phyloP scores from a whole-genome alignment of 2,113 vertebrate species.

The Lipophrys pholis region DNA sequence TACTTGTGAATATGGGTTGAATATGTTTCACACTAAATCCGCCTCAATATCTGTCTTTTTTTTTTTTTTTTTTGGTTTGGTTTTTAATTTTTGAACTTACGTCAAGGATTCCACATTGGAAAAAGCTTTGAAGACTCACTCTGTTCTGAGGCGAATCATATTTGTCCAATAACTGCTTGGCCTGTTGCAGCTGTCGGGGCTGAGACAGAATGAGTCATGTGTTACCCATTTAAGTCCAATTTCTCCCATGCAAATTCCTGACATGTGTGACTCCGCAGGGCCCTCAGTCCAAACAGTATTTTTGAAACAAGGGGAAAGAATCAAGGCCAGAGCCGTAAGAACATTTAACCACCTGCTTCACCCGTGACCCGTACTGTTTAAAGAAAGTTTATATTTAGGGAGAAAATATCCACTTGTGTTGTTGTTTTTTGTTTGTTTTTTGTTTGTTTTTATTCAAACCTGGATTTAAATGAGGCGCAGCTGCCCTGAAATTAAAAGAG shows the following conservation, averaged over 20 bases:
- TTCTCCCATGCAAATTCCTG: slow-evolving; percentile 77
- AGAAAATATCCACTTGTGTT: slow-evolving; percentile 39
- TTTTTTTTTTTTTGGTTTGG: no score
- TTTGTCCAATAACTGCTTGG: slow-evolving; percentile 77
- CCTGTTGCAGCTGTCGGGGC: slow-evolving; percentile 75
- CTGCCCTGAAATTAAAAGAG: slow-evolving; percentile 51
- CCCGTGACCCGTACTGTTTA: slow-evolving; percentile 40
- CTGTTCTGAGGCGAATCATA: slow-evolving; percentile 75
- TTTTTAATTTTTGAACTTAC: slow-evolving; percentile 68
- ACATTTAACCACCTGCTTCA: slow-evolving; percentile 66
- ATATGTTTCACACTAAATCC: slow-evolving; percentile 72
- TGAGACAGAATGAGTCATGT: slow-evolving; percentile 75
- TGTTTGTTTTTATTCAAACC: no score
- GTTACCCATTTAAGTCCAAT: slow-evolving; percentile 78
- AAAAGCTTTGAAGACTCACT: slow-evolving; percentile 73
- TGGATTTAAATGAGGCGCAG: slow-evolving; percentile 37
- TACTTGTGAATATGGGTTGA: slow-evolving; percentile 56
- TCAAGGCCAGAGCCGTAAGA: slow-evolving; percentile 44
- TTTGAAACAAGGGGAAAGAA: slow-evolving; percentile 46
- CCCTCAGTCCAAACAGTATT: slow-evolving; percentile 60
- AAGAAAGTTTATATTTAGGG: slow-evolving; percentile 47
- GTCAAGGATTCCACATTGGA: slow-evolving; percentile 75
- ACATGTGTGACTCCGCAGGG: slow-evolving; percentile 74
- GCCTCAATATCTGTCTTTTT: slow-evolving; percentile 72
- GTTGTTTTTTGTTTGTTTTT: no score